A percentile compares a stretch with the other conserved stretches of the same genome.
phyloP scores from a whole-genome alignment of 2,797 vertebrate genomes.

The Sebastiscus albofasciatus region DNA sequence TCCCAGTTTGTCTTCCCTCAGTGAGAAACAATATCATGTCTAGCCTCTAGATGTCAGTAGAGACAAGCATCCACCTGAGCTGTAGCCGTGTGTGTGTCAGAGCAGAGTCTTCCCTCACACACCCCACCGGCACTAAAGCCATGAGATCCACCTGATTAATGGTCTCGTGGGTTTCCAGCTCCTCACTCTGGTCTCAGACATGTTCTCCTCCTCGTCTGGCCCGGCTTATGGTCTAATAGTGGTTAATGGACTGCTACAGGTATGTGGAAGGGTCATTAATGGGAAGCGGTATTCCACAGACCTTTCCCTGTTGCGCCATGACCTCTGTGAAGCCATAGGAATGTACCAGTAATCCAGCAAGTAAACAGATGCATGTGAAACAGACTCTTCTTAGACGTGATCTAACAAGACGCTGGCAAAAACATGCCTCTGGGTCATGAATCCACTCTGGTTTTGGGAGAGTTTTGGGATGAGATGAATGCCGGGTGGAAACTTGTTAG shows the following conservation, averaged over 20 bases:
- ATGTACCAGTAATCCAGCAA: constrained; percentile 23
- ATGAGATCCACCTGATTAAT: constrained; percentile 35
- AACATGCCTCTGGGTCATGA: neutral
- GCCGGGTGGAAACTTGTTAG: neutral
- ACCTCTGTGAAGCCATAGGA: constrained; percentile 25
- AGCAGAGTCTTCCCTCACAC: constrained; percentile 15
- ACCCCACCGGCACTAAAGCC: constrained; percentile 13
- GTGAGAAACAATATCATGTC: constrained; percentile 10
- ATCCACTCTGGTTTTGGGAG: neutral
- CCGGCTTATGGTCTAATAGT: constrained; percentile 7
- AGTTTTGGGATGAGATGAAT: neutral
- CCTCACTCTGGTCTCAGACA: constrained; percentile 27
- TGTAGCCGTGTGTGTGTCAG: neutral
- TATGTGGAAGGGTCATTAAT: constrained; percentile 26
- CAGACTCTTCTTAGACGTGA: constrained; percentile 2
- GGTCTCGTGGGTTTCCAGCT: constrained; percentile 34
- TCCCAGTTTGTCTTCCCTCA: neutral
- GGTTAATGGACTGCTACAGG: constrained; percentile 11
- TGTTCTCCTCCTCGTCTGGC: constrained; percentile 29
- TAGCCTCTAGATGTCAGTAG: constrained; percentile 76
- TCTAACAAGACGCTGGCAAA: constrained; percentile 1
- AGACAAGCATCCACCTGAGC: constrained; percentile 52
- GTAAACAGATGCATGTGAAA: constrained; percentile 7
- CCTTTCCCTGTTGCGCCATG: constrained; percentile 20
- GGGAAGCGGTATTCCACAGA: constrained; percentile 26